Evolutionary conservation across 35 echinoderm and acorn worm species (phyloP), one percentile per base, ranked within the genome.

Genomic region (Chiridota heheva): DNA sequence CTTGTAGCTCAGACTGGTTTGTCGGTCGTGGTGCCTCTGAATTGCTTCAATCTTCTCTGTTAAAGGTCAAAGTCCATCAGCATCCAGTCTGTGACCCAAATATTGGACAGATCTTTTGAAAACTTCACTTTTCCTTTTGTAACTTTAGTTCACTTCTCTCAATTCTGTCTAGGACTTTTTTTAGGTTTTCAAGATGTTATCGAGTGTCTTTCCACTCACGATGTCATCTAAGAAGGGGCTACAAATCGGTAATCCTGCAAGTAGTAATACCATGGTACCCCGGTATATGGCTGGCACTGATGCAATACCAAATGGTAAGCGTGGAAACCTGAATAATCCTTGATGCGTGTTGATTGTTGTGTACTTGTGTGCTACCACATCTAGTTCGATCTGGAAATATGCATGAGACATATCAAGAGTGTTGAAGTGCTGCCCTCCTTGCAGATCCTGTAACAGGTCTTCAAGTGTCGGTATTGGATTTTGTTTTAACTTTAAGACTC

Each of bases 391-490:
- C 63, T 86, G 88, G 41, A 36, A 32, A 66, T 78, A 91, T 13
- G 88, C 73, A 39, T 66, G 58, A 20, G 31, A 60, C 22, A 78
- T 13, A 62, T 85, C 73, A 8, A 91, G 25, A 18, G 76, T 94
- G 7, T 30, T 59, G 42, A 77, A 94, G 5, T 78, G 34, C 41
- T 79, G 53, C 16, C 77, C 84, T 20, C 62, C 71, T 53, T 63
- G 42, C 0, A 70, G 60, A 4, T 75, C 49, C 38, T 78, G 59
- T 5, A 92, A 3, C 4, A 92, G 27, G 46, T 87, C 83, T 16
- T 92, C 59, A 10, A 81, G 46, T 1, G 40, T 74, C 20, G 69
- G 83, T 32, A 92, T 42, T 10, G 77, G 82, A 57, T 92, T 74
- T 40, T 87, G 63, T 65, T 86, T 84, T 22, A 55, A 37, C 26